Conservation (phyloP, 2,888 invertebrate species). For the Lithophane socia region DNA sequence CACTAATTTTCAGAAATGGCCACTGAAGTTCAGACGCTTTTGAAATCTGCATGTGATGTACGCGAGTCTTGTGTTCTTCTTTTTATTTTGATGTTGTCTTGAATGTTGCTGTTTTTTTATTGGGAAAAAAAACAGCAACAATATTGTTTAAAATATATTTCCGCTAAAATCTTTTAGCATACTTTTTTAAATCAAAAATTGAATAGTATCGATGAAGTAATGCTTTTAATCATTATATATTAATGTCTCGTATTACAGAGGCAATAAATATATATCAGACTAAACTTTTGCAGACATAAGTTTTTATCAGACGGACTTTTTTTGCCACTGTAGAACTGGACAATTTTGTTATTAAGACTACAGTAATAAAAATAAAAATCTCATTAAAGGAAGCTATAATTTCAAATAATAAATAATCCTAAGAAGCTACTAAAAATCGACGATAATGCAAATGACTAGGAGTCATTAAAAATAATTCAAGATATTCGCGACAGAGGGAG, state of each 20-base stretch:
- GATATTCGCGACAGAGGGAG: slow-evolving; percentile 83
- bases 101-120: slow-evolving; percentile 6
- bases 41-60: slow-evolving; percentile 74
- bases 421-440: slow-evolving; percentile 67
- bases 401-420: slow-evolving; percentile 52
- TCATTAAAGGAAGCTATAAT: slow-evolving; percentile 55
- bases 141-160: neutral
- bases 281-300: neutral
- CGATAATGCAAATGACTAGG: slow-evolving; percentile 74
- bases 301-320: neutral
- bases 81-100: slow-evolving; percentile 25
- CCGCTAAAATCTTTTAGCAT: neutral
- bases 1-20: slow-evolving; percentile 89
- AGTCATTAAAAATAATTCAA: slow-evolving; percentile 88
- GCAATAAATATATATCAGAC: neutral
- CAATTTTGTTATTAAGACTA: slow-evolving; percentile 18
- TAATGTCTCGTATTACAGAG: neutral
- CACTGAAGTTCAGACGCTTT: slow-evolving; percentile 83
- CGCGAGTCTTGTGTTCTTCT: slow-evolving; percentile 33
- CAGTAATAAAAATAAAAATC: slow-evolving; percentile 26
- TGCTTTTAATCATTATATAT: neutral
- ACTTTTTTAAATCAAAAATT: neutral
- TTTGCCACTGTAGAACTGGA: neutral
- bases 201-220: neutral
- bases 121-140: too few species aligned